Conservation (phyloP, 2,888 invertebrate genomes). For the Aspidiotus destructor region DNA sequence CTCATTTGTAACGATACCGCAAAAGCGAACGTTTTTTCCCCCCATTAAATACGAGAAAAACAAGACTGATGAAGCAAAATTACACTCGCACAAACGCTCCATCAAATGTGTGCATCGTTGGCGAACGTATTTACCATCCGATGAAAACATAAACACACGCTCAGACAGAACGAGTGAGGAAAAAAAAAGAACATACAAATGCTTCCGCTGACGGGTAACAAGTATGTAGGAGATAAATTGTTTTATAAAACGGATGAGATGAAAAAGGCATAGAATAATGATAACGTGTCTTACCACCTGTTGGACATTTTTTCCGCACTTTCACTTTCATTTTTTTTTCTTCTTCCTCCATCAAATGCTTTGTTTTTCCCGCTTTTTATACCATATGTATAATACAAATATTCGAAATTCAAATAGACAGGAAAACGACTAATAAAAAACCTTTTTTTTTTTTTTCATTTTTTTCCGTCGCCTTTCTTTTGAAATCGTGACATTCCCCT, state of each 20-base stretch:
- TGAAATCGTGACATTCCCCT: conserved; percentile 25
- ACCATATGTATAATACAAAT: conserved; percentile 31
- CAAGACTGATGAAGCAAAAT: too few relatives aligned
- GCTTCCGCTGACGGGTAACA: conserved; percentile 16
- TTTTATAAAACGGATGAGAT: conserved; percentile 29
- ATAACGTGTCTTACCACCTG: conserved; percentile 32
- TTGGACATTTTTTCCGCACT: conserved; percentile 26
- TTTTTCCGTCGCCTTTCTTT: conserved; percentile 6
- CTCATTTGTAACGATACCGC: too few relatives aligned
- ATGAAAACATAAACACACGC: not conserved
- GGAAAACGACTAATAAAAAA: conserved; percentile 32
- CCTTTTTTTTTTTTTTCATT: conserved; percentile 18
- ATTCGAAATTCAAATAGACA: conserved; percentile 33
- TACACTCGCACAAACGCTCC: too few relatives aligned
- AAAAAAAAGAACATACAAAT: conserved; percentile 22
- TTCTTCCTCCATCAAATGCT: not conserved
- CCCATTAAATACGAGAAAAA: too few relatives aligned
- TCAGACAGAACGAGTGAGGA: not conserved
- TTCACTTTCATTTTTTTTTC: conserved; percentile 21
- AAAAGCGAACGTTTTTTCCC: too few relatives aligned
- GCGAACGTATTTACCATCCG: too few relatives aligned
- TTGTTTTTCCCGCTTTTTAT: conserved; percentile 21
- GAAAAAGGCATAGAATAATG: conserved; percentile 18
- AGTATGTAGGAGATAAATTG: conserved; percentile 29
- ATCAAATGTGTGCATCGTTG: too few relatives aligned